A percentile compares a stretch with the other conserved stretches of the same genome.
Conservation (phyloP, 2,113 vertebrate genomes). For the Jacana jacana region DNA sequence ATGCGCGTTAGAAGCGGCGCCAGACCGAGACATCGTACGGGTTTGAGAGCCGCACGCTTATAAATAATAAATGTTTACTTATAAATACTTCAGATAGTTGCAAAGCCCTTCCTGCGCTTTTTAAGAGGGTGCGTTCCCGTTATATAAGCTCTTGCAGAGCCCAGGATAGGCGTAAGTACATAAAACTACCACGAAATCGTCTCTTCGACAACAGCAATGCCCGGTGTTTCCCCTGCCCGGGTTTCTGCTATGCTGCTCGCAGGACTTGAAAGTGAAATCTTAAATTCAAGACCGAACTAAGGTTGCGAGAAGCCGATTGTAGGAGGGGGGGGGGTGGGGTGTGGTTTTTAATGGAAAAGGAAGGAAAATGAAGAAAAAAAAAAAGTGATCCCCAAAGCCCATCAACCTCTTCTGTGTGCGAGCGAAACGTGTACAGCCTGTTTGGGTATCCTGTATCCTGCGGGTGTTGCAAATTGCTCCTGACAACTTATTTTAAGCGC, state of each 20-base stretch:
- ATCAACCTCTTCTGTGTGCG: neutral
- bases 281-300: neutral
- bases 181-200: neutral
- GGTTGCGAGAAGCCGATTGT: neutral
- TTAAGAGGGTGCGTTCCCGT: neutral
- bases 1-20: rapidly evolving
- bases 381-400: neutral
- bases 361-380: neutral
- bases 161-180: neutral
- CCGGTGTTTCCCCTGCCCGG: rapidly evolving
- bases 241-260: neutral
- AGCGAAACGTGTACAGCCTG: neutral
- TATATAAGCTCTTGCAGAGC: neutral
- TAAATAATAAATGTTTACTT: neutral
- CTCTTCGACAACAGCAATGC: rapidly evolving
- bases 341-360: neutral
- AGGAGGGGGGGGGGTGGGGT: no score
- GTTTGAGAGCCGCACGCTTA: neutral
- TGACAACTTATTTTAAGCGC: neutral
- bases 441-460: neutral
- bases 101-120: neutral
- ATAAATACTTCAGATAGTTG: neutral
- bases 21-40: rapidly evolving
- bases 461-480: neutral
- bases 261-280: neutral